Base-by-base conservation (phyloP, 2,888 invertebrate genomes). In the Hydrotaea diabolus region DNA sequence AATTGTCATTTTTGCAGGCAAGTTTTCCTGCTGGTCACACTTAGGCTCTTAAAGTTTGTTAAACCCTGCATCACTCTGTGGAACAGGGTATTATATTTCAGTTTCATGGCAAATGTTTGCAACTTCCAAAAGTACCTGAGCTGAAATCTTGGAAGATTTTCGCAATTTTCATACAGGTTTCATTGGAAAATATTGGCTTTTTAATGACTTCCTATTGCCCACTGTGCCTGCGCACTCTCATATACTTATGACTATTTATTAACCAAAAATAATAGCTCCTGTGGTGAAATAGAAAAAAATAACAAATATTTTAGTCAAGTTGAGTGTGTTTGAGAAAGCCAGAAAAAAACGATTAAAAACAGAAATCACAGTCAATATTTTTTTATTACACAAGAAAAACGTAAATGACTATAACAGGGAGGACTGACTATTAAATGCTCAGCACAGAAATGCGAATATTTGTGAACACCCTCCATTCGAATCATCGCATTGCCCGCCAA, bases 361-460 rank as follows among this genome's bases (percentile, higher is more conserved):
- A 84, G 80, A 81, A 80, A 78, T 75, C 74, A 49, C 46, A 74
- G 49, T 75, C 74, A 64, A 78, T 69, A 74, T 80, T 17, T 75
- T 15, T 94, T 94, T 93, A 98, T 98, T 89, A 97, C 93, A 98
- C 98, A 96, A 97, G 55, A 55, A 23, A 17, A 55, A 23, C n/a
- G 21, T 11, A 26, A 39, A 21, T 9, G 95, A 89, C 94, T 95
- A 84, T 93, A 94, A 88, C 93, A 94, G 88, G 93, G 94, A 87
- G 93, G 94, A 31, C 64, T 77, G n/a, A 81, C 53, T 62, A 15
- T n/a, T 13, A 49, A 15, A n/a, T n/a, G 49, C n/a, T n/a, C n/a
- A 49, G 2, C 69, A 49, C 36, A 26, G 5, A 73, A 59, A 69
- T 46, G 13, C 46, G 17, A 0, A 31, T 11, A 36, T 36, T 39